Base-by-base conservation (phyloP, 1,140 invertebrate genomes). In the Nilaparvata lugens region DNA sequence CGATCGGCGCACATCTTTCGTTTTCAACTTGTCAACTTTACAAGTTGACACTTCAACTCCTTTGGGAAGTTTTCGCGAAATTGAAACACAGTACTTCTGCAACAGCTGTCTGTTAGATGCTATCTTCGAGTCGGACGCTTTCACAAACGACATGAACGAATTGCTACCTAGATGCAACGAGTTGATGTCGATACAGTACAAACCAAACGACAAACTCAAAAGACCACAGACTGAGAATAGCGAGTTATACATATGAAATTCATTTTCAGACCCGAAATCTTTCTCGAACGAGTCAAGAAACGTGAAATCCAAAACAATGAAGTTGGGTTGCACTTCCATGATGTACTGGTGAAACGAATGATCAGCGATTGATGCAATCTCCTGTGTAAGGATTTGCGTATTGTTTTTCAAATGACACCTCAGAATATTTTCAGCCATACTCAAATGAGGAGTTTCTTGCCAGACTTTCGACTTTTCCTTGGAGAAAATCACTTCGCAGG, bases 371-470 rank as follows among this genome's bases (percentile, higher is more conserved):
- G 25, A 31, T 11, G 53, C 42, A 11, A 62, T 56, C 21, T 59
- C 25, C 16, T 48, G 21, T 19, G 59, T 57, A 19, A 19, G 38
- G 52, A 40, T 56, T 5, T n/a, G 14, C 14, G 48, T 56, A 38
- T 62, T 58, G 14, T 59, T 45, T 18, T 58, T 58, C 11, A 62
- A 53, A 25, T 62, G 61, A 35, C 4, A 6, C 19, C 18, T 45
- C 35, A 62, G 43, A 18, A 31, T 48, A 13, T 23, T 19, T 19
- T 51, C 19, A 16, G 56, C 56, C 18, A 62, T 28, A 16, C 38
- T 23, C 23, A 38, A 23, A n/a, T 21, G 24, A 23, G 45, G 61
- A 21, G 38, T 23, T 9, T 51, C 38, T 24, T 58, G n/a, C 61
- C 56, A 62, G 6, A 51, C 11, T 42, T 53, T 14, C 4, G 18